These are phyloP conservation scores for Calosoma granatense DNA, from an alignment of 1,140 invertebrate genomes.

Conservation along the genomic window DNA sequence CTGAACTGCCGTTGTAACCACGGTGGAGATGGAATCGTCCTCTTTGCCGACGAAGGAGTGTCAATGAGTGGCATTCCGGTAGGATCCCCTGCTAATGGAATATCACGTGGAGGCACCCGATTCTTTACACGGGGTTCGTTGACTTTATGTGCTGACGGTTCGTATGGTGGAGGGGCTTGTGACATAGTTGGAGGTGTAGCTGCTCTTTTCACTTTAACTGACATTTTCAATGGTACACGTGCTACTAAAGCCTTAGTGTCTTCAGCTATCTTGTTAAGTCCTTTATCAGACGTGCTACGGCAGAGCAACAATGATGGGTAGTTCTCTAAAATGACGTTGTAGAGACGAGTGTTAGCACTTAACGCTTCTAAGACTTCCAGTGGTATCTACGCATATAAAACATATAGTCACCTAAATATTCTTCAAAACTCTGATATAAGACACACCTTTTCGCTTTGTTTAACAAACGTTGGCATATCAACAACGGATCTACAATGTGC, in stretches of 20 bases:
- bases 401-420: slow-evolving; percentile 7
- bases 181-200: background rate
- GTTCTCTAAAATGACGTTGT: slow-evolving; percentile 60
- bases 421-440: slow-evolving; percentile 2
- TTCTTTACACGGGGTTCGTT: slow-evolving; percentile 10
- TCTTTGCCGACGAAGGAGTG: slow-evolving; percentile 28
- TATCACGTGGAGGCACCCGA: background rate
- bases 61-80: slow-evolving; percentile 11
- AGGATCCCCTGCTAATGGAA: background rate
- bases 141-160: background rate
- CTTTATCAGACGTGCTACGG: slow-evolving; percentile 53
- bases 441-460: slow-evolving; percentile 57
- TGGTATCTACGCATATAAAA: slow-evolving; percentile 33
- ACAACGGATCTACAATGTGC: slow-evolving; percentile 47
- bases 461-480: slow-evolving; percentile 63
- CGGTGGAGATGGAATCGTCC: slow-evolving; percentile 17
- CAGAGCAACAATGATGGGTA: slow-evolving; percentile 56
- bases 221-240: slow-evolving; percentile 46
- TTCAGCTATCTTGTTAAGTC: slow-evolving; percentile 37
- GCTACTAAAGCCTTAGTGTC: slow-evolving; percentile 29
- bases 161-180: background rate
- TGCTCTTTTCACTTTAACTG: slow-evolving; percentile 46
- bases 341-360: slow-evolving; percentile 51
- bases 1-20: slow-evolving; percentile 46
- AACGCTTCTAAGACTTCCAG: slow-evolving; percentile 53